Conservation (phyloP, 2,113 vertebrate genomes). For the Ceyx cyanopectus region DNA sequence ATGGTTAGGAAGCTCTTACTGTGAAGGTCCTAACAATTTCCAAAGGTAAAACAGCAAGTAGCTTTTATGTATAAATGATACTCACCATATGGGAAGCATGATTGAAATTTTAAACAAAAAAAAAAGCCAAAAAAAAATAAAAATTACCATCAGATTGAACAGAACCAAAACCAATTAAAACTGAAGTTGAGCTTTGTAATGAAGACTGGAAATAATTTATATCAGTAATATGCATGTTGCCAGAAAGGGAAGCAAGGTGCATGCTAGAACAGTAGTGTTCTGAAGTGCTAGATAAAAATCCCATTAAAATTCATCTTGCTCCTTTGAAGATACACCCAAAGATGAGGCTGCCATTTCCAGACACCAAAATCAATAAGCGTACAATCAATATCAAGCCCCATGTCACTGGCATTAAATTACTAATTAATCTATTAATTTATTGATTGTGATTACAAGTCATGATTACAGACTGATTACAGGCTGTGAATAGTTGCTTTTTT, state of each 20-base stretch:
- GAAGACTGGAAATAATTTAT: slow-evolving; percentile 8
- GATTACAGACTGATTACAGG: slow-evolving; percentile 52
- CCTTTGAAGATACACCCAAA: slow-evolving; percentile 10
- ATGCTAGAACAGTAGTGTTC: neutral
- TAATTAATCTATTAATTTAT: slow-evolving; percentile 59
- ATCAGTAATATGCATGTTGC: slow-evolving; percentile 19
- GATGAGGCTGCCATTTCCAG: slow-evolving; percentile 20
- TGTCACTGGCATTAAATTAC: neutral
- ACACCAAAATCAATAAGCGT: slow-evolving; percentile 10
- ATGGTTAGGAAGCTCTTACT: slow-evolving; percentile 79
- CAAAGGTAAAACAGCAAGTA: slow-evolving; percentile 78
- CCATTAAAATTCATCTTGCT: slow-evolving; percentile 34
- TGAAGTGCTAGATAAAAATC: slow-evolving; percentile 5
- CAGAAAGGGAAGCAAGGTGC: slow-evolving; percentile 1
- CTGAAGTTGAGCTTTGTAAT: slow-evolving; percentile 10
- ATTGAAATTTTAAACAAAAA: slow-evolving; percentile 57
- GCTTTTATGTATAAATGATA: slow-evolving; percentile 78
- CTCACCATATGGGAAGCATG: slow-evolving; percentile 71
- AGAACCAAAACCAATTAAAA: slow-evolving; percentile 66
- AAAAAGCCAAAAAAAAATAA: slow-evolving; percentile 48
- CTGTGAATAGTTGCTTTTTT: slow-evolving; percentile 2
- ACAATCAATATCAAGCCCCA: slow-evolving; percentile 18
- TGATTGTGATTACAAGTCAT: slow-evolving; percentile 37
- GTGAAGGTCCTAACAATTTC: slow-evolving; percentile 73
- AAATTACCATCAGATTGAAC: slow-evolving; percentile 58